A percentile compares a stretch with the other conserved stretches of the same genome.
Conservation (phyloP, 1,140 invertebrate genomes). For the Zeugodacus cucurbitae region DNA sequence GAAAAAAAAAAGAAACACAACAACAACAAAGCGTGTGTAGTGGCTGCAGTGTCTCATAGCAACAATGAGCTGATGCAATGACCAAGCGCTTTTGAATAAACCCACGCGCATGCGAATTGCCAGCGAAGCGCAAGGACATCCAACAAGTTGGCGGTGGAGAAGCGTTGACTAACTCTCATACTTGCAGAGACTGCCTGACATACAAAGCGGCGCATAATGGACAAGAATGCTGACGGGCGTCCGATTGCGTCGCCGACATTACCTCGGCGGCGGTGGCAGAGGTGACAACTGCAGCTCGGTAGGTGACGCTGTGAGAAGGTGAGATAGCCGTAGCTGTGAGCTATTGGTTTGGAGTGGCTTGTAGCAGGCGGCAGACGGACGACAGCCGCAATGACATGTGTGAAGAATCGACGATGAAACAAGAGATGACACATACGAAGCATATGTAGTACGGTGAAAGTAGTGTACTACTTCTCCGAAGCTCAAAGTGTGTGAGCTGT, state of each 20-base stretch:
- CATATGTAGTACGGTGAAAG: not conserved
- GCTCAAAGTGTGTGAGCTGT: not conserved
- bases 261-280: not conserved
- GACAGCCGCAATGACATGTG: slow-evolving; percentile 2
- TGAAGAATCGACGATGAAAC: slow-evolving; percentile 11
- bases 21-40: not conserved
- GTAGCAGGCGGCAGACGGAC: not conserved
- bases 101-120: not conserved
- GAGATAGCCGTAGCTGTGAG: not conserved
- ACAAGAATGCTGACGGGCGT: not conserved
- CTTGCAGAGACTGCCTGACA: not conserved
- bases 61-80: not conserved
- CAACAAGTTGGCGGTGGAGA: not conserved
- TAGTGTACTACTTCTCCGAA: not conserved
- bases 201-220: not conserved
- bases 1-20: not conserved
- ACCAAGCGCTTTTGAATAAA: not conserved
- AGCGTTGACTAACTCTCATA: slow-evolving; percentile 16
- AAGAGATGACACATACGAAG: not conserved
- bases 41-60: not conserved
- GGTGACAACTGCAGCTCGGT: not conserved
- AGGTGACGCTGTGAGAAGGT: not conserved
- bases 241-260: not conserved
- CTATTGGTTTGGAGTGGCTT: not conserved
- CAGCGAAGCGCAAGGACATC: not conserved